Evolutionary conservation across 2,797 vertebrate genomes (phyloP), one percentile per base, ranked within the genome.

Genomic region (Coendou prehensilis): DNA sequence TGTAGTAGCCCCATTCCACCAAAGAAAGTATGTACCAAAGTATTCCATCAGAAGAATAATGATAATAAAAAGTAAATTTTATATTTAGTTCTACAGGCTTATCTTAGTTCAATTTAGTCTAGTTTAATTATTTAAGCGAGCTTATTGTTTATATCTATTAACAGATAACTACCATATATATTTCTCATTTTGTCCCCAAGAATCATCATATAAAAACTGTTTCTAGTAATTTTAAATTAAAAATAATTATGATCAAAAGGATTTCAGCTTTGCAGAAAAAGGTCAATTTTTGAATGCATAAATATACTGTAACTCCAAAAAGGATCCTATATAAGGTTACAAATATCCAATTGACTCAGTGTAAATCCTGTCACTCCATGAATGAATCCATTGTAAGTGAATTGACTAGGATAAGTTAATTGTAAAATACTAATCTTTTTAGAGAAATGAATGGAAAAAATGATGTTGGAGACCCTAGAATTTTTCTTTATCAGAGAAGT

Each of bases 161-260:
- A 82, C 33, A 61, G 26, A 61, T 86, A 83, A 59, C 88, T 87
- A 79, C 28, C 45, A 1, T 86, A 59, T 90, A 20, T 20, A 13
- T 94, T 95, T 92, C 37, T 45, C 71, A 73, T 92, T 92, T 95
- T 59, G 33, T 86, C 28, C 52, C 47, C 1, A 3, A 56, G 47
- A 83, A 54, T 18, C 30, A 94, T 86, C 56, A 22, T 76, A 85
- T 10, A 18, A 73, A 85, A 78, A 50, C 64, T 84, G 15, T 41
- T 18, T 5, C 47, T 23, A n/a, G 78, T 80, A 81, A 97, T 79
- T 94, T 96, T 84, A 93, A 75, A 61, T 89, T 63, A 71, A 57
- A 92, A 86, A 69, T 76, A 90, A 96, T 96, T 95, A 86, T 26
- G 91, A 79, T 94, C 71, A 84, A 97, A 88, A 95, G 9, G 18